These are phyloP conservation scores for Semnornis frantzii DNA, from an alignment of 2,113 vertebrate species.

Conservation along the genomic window DNA sequence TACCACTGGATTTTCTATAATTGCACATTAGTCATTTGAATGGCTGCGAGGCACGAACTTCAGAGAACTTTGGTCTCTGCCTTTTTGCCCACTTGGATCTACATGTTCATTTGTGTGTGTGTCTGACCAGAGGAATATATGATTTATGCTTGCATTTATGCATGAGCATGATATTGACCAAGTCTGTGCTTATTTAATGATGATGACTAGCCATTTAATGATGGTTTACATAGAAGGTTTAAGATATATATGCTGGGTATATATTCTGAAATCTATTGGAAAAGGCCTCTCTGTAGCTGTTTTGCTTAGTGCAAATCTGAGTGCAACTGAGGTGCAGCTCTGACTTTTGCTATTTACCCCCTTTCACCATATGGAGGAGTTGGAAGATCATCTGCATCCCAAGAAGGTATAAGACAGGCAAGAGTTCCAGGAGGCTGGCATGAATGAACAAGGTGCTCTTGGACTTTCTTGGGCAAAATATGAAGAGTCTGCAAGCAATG, in stretches of 20 bases:
- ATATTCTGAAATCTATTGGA: background rate
- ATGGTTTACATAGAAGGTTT: background rate
- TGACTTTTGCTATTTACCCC: background rate
- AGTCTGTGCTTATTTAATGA: background rate
- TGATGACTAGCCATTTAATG: background rate
- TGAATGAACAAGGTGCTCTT: no score
- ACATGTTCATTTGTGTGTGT: background rate
- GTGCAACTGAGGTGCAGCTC: background rate
- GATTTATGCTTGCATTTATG: background rate
- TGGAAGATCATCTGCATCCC: no score
- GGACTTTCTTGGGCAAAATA: no score
- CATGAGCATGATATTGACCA: rapidly evolving
- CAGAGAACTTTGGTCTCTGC: background rate
- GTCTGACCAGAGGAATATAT: background rate
- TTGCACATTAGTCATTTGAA: background rate
- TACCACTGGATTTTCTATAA: background rate
- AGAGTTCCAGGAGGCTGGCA: no score
- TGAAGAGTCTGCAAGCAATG: no score
- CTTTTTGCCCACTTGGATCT: background rate
- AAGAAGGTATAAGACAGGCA: no score
- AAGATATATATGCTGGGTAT: background rate
- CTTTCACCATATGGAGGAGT: background rate
- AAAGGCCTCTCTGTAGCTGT: background rate
- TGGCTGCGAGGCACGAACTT: background rate
- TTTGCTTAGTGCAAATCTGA: background rate